Conservation (phyloP, 2,113 vertebrate genomes). For the Ivindomyrus marchei region DNA sequence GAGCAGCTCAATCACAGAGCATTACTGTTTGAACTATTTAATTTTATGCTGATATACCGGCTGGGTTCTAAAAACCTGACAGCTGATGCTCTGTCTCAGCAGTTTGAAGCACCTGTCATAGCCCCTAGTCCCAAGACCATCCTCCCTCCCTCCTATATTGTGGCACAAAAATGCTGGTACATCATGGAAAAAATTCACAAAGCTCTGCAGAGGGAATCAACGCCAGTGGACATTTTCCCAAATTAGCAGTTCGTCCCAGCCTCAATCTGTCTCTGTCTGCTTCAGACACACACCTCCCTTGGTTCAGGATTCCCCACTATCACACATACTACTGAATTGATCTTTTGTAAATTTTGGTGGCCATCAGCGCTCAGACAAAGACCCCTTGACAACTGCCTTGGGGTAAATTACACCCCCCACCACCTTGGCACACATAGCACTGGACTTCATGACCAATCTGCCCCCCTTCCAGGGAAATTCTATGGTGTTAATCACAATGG, state of each 20-base stretch:
- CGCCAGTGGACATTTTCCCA: neutral
- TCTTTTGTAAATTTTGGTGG: neutral
- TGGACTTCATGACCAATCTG: conserved; percentile 3
- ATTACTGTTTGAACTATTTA: neutral
- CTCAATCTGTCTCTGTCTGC: neutral
- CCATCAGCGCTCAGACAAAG: neutral
- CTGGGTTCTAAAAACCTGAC: neutral
- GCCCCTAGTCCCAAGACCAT: neutral
- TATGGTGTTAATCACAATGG: neutral
- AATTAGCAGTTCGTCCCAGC: neutral
- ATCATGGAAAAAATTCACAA: neutral
- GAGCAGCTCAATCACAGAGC: neutral
- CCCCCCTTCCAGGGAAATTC: neutral
- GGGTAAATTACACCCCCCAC: neutral
- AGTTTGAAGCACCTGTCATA: neutral
- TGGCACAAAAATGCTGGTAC: neutral
- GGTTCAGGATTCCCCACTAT: neutral
- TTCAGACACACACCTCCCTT: neutral
- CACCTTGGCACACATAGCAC: neutral
- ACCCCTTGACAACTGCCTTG: neutral
- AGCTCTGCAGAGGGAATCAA: neutral
- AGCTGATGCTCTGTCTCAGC: neutral
- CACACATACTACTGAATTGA: neutral
- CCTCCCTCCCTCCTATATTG: neutral
- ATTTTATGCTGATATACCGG: neutral